A percentile compares a stretch with the other conserved stretches of the same genome.
Conservation (phyloP, 2,888 invertebrate genomes). For the Drosophila greeni region DNA sequence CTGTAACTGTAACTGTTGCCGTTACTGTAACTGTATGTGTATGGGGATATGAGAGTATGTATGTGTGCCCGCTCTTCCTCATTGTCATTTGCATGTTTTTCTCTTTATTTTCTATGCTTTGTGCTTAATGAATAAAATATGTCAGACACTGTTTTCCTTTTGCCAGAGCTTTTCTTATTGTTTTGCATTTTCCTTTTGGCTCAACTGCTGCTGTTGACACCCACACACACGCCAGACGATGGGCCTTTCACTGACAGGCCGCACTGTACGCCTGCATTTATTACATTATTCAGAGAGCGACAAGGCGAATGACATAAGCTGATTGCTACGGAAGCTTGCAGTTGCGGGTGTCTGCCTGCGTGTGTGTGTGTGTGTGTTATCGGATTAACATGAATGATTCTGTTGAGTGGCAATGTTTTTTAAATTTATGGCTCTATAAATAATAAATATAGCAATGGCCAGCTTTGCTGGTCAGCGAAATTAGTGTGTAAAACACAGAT, state of each 20-base stretch:
- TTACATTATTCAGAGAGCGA: constrained; percentile 40
- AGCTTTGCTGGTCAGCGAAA: constrained; percentile 12
- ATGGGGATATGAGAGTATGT: too few species aligned
- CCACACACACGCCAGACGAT: not conserved
- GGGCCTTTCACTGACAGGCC: constrained; percentile 11
- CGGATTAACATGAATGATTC: constrained; percentile 22
- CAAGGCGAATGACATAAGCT: constrained; percentile 29
- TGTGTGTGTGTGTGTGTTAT: constrained; percentile 10
- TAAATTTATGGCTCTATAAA: constrained; percentile 23
- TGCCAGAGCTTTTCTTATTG: constrained; percentile 1
- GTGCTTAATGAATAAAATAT: constrained; percentile 74
- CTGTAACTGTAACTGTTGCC: constrained; percentile 22
- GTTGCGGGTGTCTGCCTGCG: not conserved
- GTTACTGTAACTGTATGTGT: not conserved
- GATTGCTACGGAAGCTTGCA: constrained; percentile 31
- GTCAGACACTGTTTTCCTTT: constrained; percentile 62
- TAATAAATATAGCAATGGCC: constrained; percentile 3
- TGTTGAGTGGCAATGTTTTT: constrained; percentile 33
- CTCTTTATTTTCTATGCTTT: constrained; percentile 46
- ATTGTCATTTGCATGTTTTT: constrained; percentile 71
- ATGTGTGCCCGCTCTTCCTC: constrained; percentile 31
- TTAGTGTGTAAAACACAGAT: constrained; percentile 3
- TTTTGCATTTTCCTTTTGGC: constrained; percentile 20
- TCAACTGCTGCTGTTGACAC: constrained; percentile 31
- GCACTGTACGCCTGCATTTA: constrained; percentile 30